Conservation (phyloP, 2,113 vertebrate genomes). For the Lota lota region DNA sequence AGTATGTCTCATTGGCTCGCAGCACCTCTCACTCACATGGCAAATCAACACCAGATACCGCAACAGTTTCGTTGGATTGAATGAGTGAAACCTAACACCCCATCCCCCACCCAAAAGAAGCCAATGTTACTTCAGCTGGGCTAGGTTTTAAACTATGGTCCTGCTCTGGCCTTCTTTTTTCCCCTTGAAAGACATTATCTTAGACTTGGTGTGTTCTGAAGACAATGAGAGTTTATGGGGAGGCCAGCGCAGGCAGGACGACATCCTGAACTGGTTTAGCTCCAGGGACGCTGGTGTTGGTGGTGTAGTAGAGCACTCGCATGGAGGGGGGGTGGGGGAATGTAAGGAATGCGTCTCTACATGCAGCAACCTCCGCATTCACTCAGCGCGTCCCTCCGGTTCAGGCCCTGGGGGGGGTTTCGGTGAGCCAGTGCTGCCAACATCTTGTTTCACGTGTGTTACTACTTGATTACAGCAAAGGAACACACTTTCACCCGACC, state of each 20-base stretch:
- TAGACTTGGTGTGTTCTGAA: neutral
- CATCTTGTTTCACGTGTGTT: too few species aligned
- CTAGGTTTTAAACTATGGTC: neutral
- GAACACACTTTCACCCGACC: too few species aligned
- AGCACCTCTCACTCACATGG: neutral
- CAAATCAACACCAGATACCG: neutral
- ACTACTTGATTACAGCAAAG: too few species aligned
- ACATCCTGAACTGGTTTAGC: too few species aligned
- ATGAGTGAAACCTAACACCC: neutral
- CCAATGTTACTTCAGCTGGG: too few species aligned
- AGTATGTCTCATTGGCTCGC: constrained; percentile 74
- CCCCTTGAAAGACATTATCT: neutral
- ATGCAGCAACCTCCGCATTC: neutral
- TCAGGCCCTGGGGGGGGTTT: too few species aligned
- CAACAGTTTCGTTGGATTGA: neutral
- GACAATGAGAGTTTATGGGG: neutral
- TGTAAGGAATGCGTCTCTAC: neutral
- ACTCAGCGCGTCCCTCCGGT: neutral
- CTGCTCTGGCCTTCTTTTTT: neutral
- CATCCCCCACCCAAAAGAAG: neutral
- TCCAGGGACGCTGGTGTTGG: too few species aligned
- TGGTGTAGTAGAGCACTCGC: too few species aligned
- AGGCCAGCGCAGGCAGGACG: neutral
- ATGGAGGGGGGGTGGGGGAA: neutral
- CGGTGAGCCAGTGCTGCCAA: too few species aligned